Percentiles rank a stretch among this genome's conserved stretches.
Conservation (phyloP, 2,797 vertebrate genomes). For the Bucorvus abyssinicus region DNA sequence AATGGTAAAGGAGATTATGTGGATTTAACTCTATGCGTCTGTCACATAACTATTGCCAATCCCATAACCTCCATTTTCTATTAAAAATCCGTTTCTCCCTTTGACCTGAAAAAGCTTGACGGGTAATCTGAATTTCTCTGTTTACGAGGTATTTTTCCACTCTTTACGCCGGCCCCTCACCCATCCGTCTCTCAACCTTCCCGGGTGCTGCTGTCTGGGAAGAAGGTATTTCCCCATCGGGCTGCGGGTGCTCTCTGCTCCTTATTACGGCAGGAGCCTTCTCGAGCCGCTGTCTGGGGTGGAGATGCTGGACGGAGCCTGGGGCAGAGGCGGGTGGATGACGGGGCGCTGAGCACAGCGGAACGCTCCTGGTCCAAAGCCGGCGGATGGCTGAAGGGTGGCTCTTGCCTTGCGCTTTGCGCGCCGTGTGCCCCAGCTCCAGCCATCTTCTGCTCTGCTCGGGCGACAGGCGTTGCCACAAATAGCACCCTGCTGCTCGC, state of each 20-base stretch:
- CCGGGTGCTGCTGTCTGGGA: not conserved
- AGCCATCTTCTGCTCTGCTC: not conserved
- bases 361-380: not conserved
- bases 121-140: conserved; percentile 75
- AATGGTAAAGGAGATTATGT: conserved; percentile 91
- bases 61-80: conserved; percentile 85
- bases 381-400: not conserved
- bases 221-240: not conserved
- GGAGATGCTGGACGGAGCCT: not conserved
- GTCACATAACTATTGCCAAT: conserved; percentile 87
- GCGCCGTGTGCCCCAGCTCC: not conserved
- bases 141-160: conserved; percentile 60
- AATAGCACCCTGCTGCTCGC: not conserved
- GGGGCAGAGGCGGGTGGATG: not conserved
- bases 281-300: not conserved
- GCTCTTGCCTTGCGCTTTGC: not conserved
- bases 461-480: not conserved
- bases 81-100: conserved; percentile 76
- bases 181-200: not conserved
- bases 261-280: not conserved
- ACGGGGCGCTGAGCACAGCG: rapidly evolving
- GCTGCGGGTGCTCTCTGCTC: not conserved
- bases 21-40: conserved; percentile 89
- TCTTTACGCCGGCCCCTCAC: not conserved
- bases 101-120: conserved; percentile 75